Evolutionary conservation across 2,113 vertebrate genomes (phyloP).

Genomic region (Toxostoma redivivum): DNA sequence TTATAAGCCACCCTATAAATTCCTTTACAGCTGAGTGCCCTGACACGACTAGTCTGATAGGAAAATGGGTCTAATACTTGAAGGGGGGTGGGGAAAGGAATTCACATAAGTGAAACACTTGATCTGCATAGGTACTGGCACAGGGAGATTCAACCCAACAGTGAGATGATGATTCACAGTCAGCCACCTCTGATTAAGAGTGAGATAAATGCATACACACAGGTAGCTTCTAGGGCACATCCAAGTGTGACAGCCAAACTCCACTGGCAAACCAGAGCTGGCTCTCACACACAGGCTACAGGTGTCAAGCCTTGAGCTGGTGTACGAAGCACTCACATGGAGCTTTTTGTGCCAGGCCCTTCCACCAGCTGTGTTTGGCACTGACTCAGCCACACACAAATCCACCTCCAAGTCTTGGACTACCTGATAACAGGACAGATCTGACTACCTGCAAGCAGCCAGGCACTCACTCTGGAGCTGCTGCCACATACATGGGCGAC

Average conservation of each 20-base stretch:
- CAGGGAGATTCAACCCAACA: neutral
- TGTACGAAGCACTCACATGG: neutral
- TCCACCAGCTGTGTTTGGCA: neutral
- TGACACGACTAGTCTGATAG: neutral
- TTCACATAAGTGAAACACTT: neutral
- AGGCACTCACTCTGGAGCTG: neutral
- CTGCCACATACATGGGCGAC: neutral
- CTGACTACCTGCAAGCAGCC: neutral
- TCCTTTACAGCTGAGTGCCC: neutral
- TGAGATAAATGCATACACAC: neutral
- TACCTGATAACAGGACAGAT: neutral
- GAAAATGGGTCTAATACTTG: neutral
- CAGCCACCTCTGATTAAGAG: neutral
- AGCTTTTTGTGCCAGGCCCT: neutral
- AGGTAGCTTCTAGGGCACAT: neutral
- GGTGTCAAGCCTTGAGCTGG: neutral
- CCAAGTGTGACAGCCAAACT: neutral
- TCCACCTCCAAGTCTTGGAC: neutral
- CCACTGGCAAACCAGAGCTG: neutral
- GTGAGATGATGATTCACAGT: neutral
- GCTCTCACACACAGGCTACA: neutral
- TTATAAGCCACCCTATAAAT: neutral
- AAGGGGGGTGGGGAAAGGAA: neutral
- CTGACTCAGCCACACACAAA: neutral
- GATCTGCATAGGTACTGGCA: neutral